phyloP scores from a whole-genome alignment of 2,888 invertebrate genomes.

The Drosophila austrosaltans region DNA sequence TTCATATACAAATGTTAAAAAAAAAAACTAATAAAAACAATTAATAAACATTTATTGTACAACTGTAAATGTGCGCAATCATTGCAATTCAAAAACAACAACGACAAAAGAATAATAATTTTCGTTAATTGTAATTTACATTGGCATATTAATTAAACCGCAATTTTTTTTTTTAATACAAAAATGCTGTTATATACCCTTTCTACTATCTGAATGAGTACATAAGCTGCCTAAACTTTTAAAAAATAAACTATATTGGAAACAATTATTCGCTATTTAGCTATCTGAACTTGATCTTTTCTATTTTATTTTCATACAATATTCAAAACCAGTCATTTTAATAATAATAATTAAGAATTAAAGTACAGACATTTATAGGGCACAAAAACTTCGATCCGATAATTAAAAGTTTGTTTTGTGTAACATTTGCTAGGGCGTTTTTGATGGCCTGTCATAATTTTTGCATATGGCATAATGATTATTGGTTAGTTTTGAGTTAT shows the following conservation, averaged over 20 bases:
- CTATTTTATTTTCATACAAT: too few relatives aligned
- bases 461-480: conserved; percentile 13
- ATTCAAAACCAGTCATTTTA: too few relatives aligned
- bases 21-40: conserved; percentile 50
- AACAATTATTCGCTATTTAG: too few relatives aligned
- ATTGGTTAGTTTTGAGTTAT: conserved; percentile 28
- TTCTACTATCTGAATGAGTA: conserved; percentile 15
- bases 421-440: conserved; percentile 9
- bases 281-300: conserved; percentile 4
- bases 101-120: conserved; percentile 26
- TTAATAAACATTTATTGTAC: conserved; percentile 50
- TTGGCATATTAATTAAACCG: conserved; percentile 33
- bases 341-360: background rate
- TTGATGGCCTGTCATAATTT: conserved; percentile 24
- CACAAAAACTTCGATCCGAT: background rate
- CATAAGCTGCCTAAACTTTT: background rate
- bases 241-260: too few relatives aligned
- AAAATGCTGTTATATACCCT: background rate
- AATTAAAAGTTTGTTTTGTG: background rate
- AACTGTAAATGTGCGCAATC: conserved; percentile 45
- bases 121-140: conserved; percentile 36
- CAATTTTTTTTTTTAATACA: background rate
- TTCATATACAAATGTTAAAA: conserved; percentile 28
- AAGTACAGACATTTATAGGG: background rate
- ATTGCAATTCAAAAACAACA: conserved; percentile 35